phyloP scores from a whole-genome alignment of 2,888 invertebrate genomes.

The Ophion costatus region DNA sequence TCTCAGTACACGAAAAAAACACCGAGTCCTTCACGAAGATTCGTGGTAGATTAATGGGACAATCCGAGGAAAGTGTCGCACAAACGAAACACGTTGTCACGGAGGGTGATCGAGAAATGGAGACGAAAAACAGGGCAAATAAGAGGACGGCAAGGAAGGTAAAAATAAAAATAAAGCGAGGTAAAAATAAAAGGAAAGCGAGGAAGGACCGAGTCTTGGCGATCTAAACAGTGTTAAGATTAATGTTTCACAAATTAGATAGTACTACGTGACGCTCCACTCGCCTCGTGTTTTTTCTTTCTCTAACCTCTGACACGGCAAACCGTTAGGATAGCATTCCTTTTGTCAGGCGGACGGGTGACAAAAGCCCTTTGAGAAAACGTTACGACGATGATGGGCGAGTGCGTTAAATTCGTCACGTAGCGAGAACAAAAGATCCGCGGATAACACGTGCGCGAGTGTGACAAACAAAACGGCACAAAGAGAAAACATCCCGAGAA shows the following conservation, averaged over 20 bases:
- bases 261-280: constrained; percentile 46
- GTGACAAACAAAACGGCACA: constrained; percentile 17
- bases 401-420: constrained; percentile 54
- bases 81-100: neutral
- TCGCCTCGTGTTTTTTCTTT: constrained; percentile 36
- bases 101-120: neutral
- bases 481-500: constrained; percentile 25
- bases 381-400: constrained; percentile 12
- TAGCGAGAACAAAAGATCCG: constrained; percentile 33
- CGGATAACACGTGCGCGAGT: constrained; percentile 6
- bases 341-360: neutral
- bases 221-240: constrained; percentile 63
- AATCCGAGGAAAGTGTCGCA: neutral
- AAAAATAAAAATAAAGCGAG: no score
- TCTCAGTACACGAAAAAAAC: no score
- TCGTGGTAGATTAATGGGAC: no score
- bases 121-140: neutral
- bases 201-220: constrained; percentile 54
- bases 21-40: no score
- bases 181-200: no score
- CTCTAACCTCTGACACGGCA: constrained; percentile 23
- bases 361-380: constrained; percentile 15
- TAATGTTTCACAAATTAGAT: constrained; percentile 66
- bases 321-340: constrained; percentile 12
- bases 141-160: constrained; percentile 2